Conservation (phyloP, 2,797 vertebrate genomes). For the Merluccius polli region DNA sequence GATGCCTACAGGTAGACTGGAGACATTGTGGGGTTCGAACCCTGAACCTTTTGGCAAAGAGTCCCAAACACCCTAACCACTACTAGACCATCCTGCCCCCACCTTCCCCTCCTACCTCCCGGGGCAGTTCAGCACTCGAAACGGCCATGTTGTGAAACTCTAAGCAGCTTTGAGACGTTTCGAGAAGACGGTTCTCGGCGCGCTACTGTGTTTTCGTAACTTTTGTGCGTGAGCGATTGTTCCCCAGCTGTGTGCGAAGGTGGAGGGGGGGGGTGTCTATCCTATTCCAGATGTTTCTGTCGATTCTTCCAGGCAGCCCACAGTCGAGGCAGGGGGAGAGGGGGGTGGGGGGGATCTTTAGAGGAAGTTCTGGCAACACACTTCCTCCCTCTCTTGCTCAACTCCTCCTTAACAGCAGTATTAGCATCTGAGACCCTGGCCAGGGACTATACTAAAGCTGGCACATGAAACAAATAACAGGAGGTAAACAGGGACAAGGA, state of each 20-base stretch:
- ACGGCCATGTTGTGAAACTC: constrained; percentile 56
- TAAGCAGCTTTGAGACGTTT: constrained; percentile 32
- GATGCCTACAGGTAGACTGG: background rate
- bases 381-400: constrained; percentile 61
- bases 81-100: background rate
- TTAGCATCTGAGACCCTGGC: background rate
- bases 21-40: background rate
- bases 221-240: constrained; percentile 47
- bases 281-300: constrained; percentile 72
- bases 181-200: constrained; percentile 32
- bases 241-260: constrained; percentile 59
- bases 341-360: constrained; percentile 47
- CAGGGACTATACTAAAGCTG: constrained; percentile 25
- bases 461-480: constrained; percentile 59
- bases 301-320: constrained; percentile 62
- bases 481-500: constrained; percentile 57
- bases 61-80: background rate
- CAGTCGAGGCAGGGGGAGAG: constrained; percentile 57
- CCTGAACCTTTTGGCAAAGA: background rate
- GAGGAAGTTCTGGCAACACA: constrained; percentile 67
- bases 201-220: constrained; percentile 58
- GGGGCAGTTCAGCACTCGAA: constrained; percentile 25
- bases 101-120: background rate
- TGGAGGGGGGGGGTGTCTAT: constrained; percentile 45
- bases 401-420: constrained; percentile 57